Percentiles rank a stretch among this genome's conserved stretches.
phyloP scores from a whole-genome alignment of 2,113 vertebrate genomes.

The Gymnogyps californianus region DNA sequence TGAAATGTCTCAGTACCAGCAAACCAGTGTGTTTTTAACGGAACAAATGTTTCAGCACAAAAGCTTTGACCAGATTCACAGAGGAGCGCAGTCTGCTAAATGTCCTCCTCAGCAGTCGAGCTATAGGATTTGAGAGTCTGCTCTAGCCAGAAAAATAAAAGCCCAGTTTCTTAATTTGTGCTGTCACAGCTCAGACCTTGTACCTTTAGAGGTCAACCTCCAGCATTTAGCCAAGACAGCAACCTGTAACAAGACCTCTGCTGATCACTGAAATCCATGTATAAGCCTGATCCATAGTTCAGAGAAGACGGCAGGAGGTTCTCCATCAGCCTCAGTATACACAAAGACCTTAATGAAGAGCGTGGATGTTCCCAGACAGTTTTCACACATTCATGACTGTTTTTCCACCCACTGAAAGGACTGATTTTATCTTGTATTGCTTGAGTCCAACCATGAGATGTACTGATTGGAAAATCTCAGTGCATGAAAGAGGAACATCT shows the following conservation, averaged over 20 bases:
- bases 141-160: not conserved
- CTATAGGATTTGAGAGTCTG: not conserved
- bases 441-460: conserved; percentile 36
- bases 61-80: conserved; percentile 31
- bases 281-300: not conserved
- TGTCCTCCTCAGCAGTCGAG: not conserved
- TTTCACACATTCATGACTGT: conserved; percentile 56
- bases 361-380: conserved; percentile 52
- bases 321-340: not conserved
- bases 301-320: not conserved
- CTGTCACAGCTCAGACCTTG: not conserved
- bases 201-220: not conserved
- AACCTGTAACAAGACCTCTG: not conserved
- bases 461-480: conserved; percentile 20
- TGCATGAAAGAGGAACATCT: conserved; percentile 7
- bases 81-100: not conserved
- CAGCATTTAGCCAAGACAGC: not conserved
- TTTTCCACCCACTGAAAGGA: conserved; percentile 44
- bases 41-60: conserved; percentile 23
- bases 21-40: not conserved
- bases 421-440: conserved; percentile 50
- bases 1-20: conserved; percentile 1
- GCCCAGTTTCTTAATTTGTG: not conserved
- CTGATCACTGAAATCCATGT: not conserved
- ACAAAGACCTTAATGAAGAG: conserved; percentile 43